phyloP scores from a whole-genome alignment of 2,888 invertebrate species.

The Parapristionchus giblindavisi region DNA sequence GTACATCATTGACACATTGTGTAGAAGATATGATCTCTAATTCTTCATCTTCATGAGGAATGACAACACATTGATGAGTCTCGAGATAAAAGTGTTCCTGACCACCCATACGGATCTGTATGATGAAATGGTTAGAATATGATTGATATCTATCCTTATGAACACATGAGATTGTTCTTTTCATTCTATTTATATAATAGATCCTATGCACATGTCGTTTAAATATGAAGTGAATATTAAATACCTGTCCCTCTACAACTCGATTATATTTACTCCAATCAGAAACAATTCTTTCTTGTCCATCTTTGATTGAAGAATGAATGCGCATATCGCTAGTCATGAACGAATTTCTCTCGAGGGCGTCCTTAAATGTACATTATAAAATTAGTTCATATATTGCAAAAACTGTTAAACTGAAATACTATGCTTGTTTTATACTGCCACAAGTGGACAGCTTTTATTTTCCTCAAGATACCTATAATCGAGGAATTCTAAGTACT shows the following conservation, averaged over 20 bases:
- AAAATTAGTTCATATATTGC: neutral
- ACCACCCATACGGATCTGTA: slow-evolving; percentile 61
- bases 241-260: slow-evolving; percentile 78
- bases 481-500: neutral
- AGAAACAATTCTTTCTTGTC: neutral
- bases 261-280: slow-evolving; percentile 76
- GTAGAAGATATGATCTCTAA: slow-evolving; percentile 85
- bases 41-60: slow-evolving; percentile 80
- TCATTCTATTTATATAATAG: neutral
- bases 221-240: neutral
- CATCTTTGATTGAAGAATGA: slow-evolving; percentile 43
- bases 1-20: slow-evolving; percentile 74
- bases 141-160: neutral
- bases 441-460: slow-evolving; percentile 9
- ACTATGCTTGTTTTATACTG: slow-evolving; percentile 8
- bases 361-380: slow-evolving; percentile 50
- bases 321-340: slow-evolving; percentile 81
- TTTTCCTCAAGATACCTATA: neutral
- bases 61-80: slow-evolving; percentile 75
- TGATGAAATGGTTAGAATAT: neutral
- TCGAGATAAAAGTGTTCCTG: slow-evolving; percentile 96
- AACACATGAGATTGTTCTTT: neutral
- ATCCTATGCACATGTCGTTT: neutral
- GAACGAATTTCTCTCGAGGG: slow-evolving; percentile 50
- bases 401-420: neutral